These are phyloP conservation scores for Damaliscus lunatus DNA, from an alignment of 2,113 vertebrate species.

Conservation along the genomic window DNA sequence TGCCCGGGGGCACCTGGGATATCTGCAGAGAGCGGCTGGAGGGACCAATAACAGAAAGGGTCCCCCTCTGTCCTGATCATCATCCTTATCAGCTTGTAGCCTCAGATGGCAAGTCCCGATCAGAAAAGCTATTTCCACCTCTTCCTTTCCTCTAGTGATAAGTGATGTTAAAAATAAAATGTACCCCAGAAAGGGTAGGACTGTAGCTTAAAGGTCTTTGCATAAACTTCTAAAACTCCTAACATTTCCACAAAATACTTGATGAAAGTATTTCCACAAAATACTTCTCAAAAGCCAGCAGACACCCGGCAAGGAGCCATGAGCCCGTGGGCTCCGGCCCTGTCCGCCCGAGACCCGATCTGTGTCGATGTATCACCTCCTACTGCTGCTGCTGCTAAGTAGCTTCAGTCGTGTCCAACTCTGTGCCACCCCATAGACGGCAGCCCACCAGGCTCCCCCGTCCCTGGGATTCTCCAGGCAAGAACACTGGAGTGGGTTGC, in stretches of 20 bases:
- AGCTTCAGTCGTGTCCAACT: no score
- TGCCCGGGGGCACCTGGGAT: background rate
- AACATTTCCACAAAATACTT: background rate
- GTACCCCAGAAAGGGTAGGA: background rate
- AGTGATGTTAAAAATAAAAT: conserved; percentile 38
- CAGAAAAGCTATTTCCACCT: background rate
- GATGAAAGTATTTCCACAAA: background rate
- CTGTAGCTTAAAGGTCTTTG: background rate
- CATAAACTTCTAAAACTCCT: background rate
- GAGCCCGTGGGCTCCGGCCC: fast-evolving
- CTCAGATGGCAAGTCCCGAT: background rate
- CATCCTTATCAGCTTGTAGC: background rate
- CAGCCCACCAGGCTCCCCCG: no score
- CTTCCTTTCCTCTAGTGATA: background rate
- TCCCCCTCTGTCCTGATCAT: background rate
- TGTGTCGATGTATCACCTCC: fast-evolving
- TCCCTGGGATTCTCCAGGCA: no score
- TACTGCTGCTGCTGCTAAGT: no score
- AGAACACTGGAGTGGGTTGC: no score
- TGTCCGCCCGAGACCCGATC: fast-evolving
- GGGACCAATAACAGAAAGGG: background rate
- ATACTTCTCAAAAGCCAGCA: background rate
- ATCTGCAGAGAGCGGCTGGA: background rate
- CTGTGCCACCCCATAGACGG: no score
- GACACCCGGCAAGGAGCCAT: background rate